A percentile compares a stretch with the other conserved stretches of the same genome.
These are phyloP conservation scores for Diadromus collaris DNA, from an alignment of 2,888 invertebrate genomes.

Conservation along the genomic window DNA sequence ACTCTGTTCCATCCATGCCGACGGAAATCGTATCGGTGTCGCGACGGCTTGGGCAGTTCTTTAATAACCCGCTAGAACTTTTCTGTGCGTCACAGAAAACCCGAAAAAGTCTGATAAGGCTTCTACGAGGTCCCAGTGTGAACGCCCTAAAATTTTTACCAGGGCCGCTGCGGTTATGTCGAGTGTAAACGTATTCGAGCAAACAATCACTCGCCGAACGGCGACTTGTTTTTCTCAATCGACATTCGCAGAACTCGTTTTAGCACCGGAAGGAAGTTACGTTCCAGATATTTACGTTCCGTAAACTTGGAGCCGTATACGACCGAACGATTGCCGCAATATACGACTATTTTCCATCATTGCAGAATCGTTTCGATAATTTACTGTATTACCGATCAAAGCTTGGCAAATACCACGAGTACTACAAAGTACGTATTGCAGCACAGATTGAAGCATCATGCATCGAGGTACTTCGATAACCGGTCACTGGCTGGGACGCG, in stretches of 20 bases:
- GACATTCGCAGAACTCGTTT: constrained; percentile 23
- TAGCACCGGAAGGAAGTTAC: constrained; percentile 35
- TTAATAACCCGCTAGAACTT: neutral
- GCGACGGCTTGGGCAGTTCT: neutral
- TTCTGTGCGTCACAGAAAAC: no score
- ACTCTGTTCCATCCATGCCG: neutral
- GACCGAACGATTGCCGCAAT: neutral
- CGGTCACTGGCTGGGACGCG: no score
- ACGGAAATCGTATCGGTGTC: constrained; percentile 8
- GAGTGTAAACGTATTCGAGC: neutral
- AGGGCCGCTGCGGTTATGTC: no score
- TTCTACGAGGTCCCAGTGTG: no score
- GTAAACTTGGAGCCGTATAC: neutral
- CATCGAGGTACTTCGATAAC: neutral
- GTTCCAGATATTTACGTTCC: constrained; percentile 28
- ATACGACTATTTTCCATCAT: neutral
- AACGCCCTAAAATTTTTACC: no score
- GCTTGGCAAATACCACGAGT: neutral
- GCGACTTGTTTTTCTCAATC: constrained; percentile 5
- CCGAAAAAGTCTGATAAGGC: no score
- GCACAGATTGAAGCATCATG: neutral
- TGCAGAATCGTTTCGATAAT: neutral
- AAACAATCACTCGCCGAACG: neutral
- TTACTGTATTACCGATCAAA: neutral
- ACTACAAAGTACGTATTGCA: neutral